A percentile compares a stretch with the other conserved stretches of the same genome.
Conservation (phyloP, 2,113 vertebrate species). For the Tychaedon coryphoeus region DNA sequence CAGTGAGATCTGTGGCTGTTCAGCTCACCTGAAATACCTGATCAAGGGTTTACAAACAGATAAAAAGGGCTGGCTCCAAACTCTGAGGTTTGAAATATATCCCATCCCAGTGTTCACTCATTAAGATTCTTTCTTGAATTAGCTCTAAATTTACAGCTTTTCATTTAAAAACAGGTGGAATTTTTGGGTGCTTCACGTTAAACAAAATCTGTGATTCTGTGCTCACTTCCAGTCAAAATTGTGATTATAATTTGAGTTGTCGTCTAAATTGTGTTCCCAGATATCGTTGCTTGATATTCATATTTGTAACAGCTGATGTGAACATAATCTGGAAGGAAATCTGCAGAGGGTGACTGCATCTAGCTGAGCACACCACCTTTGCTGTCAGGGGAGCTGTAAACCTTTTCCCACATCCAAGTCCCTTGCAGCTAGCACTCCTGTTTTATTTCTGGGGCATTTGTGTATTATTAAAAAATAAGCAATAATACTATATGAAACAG, state of each 20-base stretch:
- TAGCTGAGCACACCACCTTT: background rate
- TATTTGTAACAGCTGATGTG: background rate
- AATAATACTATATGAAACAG: background rate
- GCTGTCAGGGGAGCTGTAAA: background rate
- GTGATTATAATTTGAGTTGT: background rate
- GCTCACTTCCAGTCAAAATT: background rate
- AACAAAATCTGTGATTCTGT: background rate
- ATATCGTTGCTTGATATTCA: background rate
- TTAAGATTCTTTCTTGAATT: background rate
- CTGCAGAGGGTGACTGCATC: background rate
- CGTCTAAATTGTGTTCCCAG: background rate
- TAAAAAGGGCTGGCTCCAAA: background rate
- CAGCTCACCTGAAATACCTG: background rate
- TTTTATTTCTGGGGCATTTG: background rate
- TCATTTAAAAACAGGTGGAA: background rate
- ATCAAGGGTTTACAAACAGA: background rate
- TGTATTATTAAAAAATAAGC: conserved; percentile 4
- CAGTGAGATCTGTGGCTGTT: background rate
- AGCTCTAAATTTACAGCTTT: background rate
- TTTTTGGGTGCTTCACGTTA: background rate
- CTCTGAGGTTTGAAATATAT: background rate
- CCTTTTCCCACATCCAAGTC: background rate
- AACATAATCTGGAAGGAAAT: background rate
- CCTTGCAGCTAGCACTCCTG: background rate
- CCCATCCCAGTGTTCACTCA: background rate